Base-by-base conservation (phyloP, 2,113 vertebrate genomes). In the Turdus rufiventris region DNA sequence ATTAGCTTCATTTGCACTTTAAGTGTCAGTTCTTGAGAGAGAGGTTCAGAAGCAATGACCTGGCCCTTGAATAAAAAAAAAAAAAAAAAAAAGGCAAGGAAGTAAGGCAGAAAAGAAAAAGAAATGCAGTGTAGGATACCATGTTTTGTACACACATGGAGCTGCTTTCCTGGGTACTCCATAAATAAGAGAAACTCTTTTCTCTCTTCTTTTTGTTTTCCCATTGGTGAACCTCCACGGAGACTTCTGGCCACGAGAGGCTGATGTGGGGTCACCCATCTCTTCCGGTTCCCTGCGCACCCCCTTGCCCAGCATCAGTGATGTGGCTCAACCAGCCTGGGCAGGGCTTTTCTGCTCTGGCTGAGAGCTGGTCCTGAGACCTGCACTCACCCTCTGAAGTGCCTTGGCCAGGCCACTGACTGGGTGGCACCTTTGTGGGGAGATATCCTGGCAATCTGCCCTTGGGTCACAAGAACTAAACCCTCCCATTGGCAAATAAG, bases 1-100 rank as follows among this genome's bases (percentile, higher is more conserved):
- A 97, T 98, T 97, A 97, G 97, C 94, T 94, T 98, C 97, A 97
- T 97, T 97, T 89, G 71, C 95, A 94, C 96, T 93, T 94, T 70
- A 97, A 94, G 94, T 97, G 97, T 94, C 97, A 92, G 91, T 51
- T 97, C 96, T 91, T 57, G 78, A 96, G 91, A 97, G 95, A 85
- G 91, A 80, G 78, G 84, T 91, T 91, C 91, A 91, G 93, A 97
- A 95, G 93, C 60, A 76, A 92, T 96, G 97, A 97, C 97, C 97
- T 96, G 92, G 85, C 42, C 93, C 94, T 93, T 85, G 84, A 86
- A 85, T 42, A 2, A 18, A 20, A 58, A 58, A 70, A 68, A 80
- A 61, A 28, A 42, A 10, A 47, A 23, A 18, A 17, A 14, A 34
- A 29, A 45, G 15, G 28, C 51, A 51, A 38, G 25, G 33, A 60